These are phyloP conservation scores for Siniperca obscura DNA, from an alignment of 2,797 vertebrate genomes.

Conservation along the genomic window DNA sequence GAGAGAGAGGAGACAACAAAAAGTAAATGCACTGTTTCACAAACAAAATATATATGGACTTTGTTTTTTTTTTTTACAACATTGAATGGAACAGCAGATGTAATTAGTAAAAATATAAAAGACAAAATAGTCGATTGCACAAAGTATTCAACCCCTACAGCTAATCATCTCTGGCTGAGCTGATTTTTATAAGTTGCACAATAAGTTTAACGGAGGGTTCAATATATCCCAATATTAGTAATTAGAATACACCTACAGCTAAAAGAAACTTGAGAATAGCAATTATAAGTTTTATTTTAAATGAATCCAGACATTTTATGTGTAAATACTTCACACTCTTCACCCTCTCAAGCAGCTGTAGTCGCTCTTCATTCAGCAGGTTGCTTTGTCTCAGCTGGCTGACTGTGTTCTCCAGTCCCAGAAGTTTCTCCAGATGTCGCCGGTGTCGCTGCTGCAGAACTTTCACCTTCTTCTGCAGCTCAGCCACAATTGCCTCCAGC, in stretches of 20 bases:
- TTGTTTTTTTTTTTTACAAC: too few species aligned
- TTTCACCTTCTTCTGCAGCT: constrained; percentile 85
- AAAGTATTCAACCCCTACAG: not conserved
- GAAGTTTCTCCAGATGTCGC: constrained; percentile 83
- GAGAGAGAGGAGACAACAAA: not conserved
- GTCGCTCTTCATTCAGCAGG: constrained; percentile 78
- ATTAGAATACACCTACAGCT: not conserved
- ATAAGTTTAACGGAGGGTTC: not conserved
- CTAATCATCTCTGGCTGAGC: not conserved
- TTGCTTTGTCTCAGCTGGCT: constrained; percentile 83
- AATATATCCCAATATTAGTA: not conserved
- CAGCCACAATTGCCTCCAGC: constrained; percentile 76
- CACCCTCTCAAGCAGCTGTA: constrained; percentile 81
- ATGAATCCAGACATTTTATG: accelerated
- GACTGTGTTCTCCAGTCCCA: constrained; percentile 84
- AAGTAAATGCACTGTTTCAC: not conserved
- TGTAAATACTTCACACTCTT: not conserved
- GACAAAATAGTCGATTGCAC: too few species aligned
- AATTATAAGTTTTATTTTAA: not conserved
- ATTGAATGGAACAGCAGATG: not conserved
- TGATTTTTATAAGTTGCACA: not conserved
- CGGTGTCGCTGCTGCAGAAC: constrained; percentile 86
- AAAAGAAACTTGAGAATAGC: not conserved
- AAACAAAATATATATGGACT: not conserved
- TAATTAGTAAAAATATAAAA: not conserved